Evolutionary conservation across 2,888 invertebrate genomes (phyloP), one percentile per base, ranked within the genome.

Genomic region (Fissipunctia ypsillon): DNA sequence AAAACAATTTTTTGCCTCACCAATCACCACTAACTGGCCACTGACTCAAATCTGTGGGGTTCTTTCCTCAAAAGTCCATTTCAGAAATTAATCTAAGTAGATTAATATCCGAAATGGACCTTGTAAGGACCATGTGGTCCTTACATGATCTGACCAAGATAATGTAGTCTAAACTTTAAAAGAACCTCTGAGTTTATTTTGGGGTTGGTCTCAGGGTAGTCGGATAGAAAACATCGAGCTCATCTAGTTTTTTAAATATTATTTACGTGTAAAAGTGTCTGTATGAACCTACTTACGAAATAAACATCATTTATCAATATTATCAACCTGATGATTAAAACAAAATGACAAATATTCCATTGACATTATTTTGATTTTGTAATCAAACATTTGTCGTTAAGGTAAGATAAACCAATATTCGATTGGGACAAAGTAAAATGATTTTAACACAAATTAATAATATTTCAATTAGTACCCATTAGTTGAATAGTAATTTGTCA

Each of bases 331-430:
- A 28, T 25, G 7, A 16, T 14, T 25, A 25, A 54, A 54, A 28
- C 19, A 28, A 28, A 2, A 31, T 52, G 5, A 31, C 4, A 63
- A 16, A 22, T 63, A 28, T 10, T 63, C 19, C 3, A 16, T 5
- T 16, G 48, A 10, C 6, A 10, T 28, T 10, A 16, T 63, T 50
- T 28, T 22, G 28, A 28, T 22, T 22, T 28, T n/a, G 4, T n/a
- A 25, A 41, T 28, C 69, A 64, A 69, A 12, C 35, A 45, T 63
- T 28, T 16, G 38, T 50, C 22, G 63, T 50, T 41, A 41, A n/a
- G 19, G 50, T 41, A 19, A 50, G 16, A 22, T 19, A 0, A 28
- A 22, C 48, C 10, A 31, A 64, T 52, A 50, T 64, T 38, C 28
- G 25, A 25, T 14, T 2, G 16, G 22, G 16, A n/a, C 38, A 45